A percentile compares a stretch with the other conserved stretches of the same genome.
These are phyloP conservation scores for Glyptemys insculpta DNA, from an alignment of 2,797 vertebrate species.

Conservation along the genomic window DNA sequence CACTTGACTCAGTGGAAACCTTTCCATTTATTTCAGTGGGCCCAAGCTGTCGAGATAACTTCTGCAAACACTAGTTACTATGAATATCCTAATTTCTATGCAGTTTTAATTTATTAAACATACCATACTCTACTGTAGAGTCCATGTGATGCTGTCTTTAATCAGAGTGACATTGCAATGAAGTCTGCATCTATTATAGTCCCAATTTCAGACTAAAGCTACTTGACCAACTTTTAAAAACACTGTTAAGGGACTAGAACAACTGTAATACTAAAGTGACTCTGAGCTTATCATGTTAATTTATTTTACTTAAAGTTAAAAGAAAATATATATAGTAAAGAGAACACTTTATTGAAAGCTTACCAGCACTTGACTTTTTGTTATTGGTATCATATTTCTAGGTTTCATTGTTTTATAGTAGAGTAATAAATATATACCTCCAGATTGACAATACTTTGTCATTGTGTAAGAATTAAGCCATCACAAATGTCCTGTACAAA, in stretches of 20 bases:
- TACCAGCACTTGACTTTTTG: neutral
- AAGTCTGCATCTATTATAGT: neutral
- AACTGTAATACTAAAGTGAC: neutral
- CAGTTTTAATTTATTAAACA: fast-evolving
- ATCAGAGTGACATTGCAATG: neutral
- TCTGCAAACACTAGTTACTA: neutral
- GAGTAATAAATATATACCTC: constrained; percentile 30
- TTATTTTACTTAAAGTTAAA: neutral
- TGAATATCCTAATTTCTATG: neutral
- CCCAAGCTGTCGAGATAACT: neutral
- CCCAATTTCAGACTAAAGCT: neutral
- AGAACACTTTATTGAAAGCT: neutral
- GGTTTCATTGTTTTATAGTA: neutral
- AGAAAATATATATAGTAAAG: neutral
- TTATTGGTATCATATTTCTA: neutral
- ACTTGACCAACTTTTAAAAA: neutral
- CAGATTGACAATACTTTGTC: neutral
- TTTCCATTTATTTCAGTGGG: neutral
- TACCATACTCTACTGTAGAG: neutral
- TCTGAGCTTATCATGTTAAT: neutral
- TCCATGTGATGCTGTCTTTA: fast-evolving
- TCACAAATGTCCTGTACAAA: constrained; percentile 6
- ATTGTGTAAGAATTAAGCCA: neutral
- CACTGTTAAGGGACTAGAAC: neutral
- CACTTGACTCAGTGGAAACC: neutral